These are phyloP conservation scores for Okapia johnstoni DNA, from an alignment of 2,113 vertebrate species.

Conservation along the genomic window DNA sequence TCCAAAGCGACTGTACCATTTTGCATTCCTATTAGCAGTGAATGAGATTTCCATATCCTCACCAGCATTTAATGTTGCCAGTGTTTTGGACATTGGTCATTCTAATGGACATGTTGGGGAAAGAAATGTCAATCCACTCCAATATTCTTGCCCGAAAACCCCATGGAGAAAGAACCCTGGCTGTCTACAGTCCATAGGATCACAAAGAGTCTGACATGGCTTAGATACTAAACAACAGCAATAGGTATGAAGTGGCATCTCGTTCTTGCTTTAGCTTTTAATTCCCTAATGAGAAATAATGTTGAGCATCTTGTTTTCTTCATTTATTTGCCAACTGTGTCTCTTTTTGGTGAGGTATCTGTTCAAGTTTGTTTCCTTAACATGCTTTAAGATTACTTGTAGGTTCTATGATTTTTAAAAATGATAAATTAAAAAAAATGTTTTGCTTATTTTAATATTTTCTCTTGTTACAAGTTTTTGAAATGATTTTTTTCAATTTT, in stretches of 20 bases:
- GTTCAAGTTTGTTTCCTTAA: background rate
- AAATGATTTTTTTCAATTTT: background rate
- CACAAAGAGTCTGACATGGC: background rate
- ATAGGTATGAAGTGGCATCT: background rate
- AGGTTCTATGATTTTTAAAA: background rate
- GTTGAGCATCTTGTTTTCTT: background rate
- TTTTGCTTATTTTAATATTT: background rate
- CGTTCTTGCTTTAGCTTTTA: background rate
- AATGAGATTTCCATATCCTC: background rate
- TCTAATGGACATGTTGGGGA: background rate
- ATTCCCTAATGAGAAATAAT: background rate
- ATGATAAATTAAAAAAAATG: background rate
- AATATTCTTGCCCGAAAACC: background rate
- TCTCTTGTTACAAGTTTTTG: background rate
- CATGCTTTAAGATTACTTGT: background rate
- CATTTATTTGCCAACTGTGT: background rate
- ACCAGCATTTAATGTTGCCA: too few relatives aligned
- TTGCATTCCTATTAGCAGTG: background rate
- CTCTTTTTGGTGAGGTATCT: background rate
- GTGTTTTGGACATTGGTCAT: background rate
- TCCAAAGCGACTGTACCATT: background rate
- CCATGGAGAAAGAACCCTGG: background rate
- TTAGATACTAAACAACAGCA: background rate
- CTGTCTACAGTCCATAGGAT: background rate
- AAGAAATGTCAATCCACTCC: background rate